These are phyloP conservation scores for Clarias magur DNA, from an alignment of 2,113 vertebrate genomes.

Conservation along the genomic window DNA sequence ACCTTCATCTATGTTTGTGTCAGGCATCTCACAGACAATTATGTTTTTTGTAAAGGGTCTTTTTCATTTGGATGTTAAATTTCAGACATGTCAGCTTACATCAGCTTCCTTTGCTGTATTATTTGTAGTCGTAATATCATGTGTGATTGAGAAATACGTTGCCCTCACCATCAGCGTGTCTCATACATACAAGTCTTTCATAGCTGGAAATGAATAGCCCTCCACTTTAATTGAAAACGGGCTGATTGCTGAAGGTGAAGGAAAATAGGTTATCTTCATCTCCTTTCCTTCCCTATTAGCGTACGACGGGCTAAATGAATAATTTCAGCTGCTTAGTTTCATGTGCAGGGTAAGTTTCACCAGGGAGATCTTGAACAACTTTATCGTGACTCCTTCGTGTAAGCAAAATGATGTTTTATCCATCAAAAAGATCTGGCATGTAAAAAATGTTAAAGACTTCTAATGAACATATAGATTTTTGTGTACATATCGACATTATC, in stretches of 20 bases:
- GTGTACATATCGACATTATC: not conserved
- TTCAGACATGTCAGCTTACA: not conserved
- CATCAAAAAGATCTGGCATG: not conserved
- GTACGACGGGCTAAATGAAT: constrained; percentile 24
- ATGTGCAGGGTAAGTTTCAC: constrained; percentile 26
- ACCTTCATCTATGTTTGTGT: constrained; percentile 7
- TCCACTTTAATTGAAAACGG: constrained; percentile 49
- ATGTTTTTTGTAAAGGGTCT: not conserved
- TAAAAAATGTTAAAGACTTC: not conserved
- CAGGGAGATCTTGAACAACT: not conserved
- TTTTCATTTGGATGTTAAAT: not conserved
- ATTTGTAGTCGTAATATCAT: not conserved
- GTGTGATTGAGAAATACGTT: not conserved
- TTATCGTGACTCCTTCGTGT: not conserved
- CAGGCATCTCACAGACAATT: not conserved
- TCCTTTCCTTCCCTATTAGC: constrained; percentile 19
- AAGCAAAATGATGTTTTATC: not conserved
- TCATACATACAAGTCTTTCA: constrained; percentile 37
- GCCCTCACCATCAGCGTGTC: constrained; percentile 16
- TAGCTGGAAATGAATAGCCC: constrained; percentile 40
- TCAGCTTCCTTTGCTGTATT: not conserved
- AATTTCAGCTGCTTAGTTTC: constrained; percentile 24
- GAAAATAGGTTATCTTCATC: constrained; percentile 35
- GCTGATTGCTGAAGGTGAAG: constrained; percentile 44
- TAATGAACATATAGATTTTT: not conserved